Evolutionary conservation across 2,113 vertebrate genomes (phyloP), one percentile per base, ranked within the genome.

Genomic region (Ifrita kowaldi): DNA sequence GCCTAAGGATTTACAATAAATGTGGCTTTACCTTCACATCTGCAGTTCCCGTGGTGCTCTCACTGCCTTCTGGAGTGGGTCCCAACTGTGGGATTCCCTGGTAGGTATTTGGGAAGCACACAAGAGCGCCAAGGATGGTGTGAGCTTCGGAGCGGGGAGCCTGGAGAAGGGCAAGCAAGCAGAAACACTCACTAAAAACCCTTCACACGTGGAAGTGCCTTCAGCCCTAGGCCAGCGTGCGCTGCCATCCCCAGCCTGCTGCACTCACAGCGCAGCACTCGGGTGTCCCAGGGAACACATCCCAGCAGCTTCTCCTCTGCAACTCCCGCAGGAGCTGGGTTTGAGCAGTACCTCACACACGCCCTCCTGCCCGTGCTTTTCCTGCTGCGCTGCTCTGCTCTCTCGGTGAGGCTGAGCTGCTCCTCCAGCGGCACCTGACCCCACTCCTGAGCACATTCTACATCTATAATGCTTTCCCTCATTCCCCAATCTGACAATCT

Each of bases 41-140:
- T 85, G 98, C 97, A 11, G 98, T 94, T 82, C 98, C 97, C 2
- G 98, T 69, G 6, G 91, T 26, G 16, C 98, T 89, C 47, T 99
- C 98, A 24, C 97, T 97, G 8, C 97, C 95, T 94, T 98, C 98
- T 1, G 97, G 87, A n/a, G 97, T 23, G 10, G 98, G 94, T 76
- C 98, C 98, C 62, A 99, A 60, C 24, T 98, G 76, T 8, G 99
- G 98, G 76, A 99, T 98, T 92, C 99, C 98, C 30, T 80, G 98
- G 95, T 99, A 99, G 79, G 98, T 98, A 75, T 99, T 99, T 59
- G 99, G 99, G 84, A 99, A 99, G 98, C 99, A 99, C 95, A 99
- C 98, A 10, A 99, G 98, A 70, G 99, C 99, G 27, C 99, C 99
- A 5, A 99, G 98, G 91, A 99, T 97, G 11, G 99, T 99, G 96